A percentile compares a stretch with the other conserved stretches of the same genome.
Conservation (phyloP, 2,888 invertebrate species). For the Tinea pellionella region DNA sequence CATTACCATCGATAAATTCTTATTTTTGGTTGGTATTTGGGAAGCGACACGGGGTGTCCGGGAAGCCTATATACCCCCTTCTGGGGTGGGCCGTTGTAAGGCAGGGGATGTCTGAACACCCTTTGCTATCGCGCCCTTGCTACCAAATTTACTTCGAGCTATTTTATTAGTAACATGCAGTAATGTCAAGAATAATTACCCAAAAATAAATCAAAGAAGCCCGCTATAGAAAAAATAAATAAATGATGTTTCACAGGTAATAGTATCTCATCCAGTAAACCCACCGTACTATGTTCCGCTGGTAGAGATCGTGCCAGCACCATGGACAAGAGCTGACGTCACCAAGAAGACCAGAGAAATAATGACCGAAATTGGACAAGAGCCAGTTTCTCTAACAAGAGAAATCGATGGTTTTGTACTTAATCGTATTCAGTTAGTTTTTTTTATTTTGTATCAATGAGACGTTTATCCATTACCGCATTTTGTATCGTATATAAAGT, state of each 20-base stretch:
- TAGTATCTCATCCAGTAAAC: conserved; percentile 95
- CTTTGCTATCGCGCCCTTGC: too few relatives aligned
- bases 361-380: conserved; percentile 92
- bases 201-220: neutral
- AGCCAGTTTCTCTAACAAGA: conserved; percentile 85
- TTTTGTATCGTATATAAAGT: too few relatives aligned
- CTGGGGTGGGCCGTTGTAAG: too few relatives aligned
- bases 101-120: too few relatives aligned
- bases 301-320: conserved; percentile 94
- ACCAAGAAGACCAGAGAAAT: conserved; percentile 77
- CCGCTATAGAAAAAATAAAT: too few relatives aligned
- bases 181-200: too few relatives aligned
- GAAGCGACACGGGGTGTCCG: too few relatives aligned
- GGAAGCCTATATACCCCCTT: too few relatives aligned
- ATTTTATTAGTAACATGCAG: too few relatives aligned
- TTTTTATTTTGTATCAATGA: neutral
- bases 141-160: too few relatives aligned
- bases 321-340: conserved; percentile 88
- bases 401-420: conserved; percentile 94
- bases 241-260: conserved; percentile 54
- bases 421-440: conserved; percentile 88
- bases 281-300: conserved; percentile 96
- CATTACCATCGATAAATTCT: too few relatives aligned
- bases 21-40: neutral
- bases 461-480: neutral